Evolutionary conservation across 2,888 invertebrate species (phyloP), one percentile per base, ranked within the genome.

Genomic region (Cecidostiba fungosa): DNA sequence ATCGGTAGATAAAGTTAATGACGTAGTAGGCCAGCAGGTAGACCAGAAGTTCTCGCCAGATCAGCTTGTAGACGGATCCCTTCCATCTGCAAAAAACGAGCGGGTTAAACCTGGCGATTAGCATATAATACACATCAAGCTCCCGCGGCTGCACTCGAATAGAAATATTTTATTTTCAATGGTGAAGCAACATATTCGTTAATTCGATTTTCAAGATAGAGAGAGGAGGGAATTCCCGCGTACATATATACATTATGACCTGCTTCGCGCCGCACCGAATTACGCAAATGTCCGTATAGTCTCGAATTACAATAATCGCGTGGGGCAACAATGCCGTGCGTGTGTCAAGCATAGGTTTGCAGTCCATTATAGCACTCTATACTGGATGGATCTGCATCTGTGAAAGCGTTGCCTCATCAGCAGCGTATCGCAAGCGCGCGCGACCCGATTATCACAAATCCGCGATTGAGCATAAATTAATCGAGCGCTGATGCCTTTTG

Each of bases 61-160:
- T 96, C 93, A 98, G 94, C 95, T 98, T 98, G 95, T 98, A 98
- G 69, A 98, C 98, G 93, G 98, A 98, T 91, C 98, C 98, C 92
- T 97, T 95, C 98, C 98, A 98, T 95, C 98, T 98, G 96, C 80
- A 95, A 95, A 95, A 95, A 90, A 81, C 54, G 32, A 86, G 81
- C 76, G 66, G 23, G 74, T 62, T 59, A 76, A 86, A 79, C 78
- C 50, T 32, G 39, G 29, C 19, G n/a, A 85, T 82, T 85, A 82
- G 69, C 43, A 50, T 72, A 0, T 39, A 19, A n/a, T 70, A 0
- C 4, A 19, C 19, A 39, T 36, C n/a, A 70, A 16, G 36, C 32
- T n/a, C 19, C n/a, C n/a, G n/a, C n/a, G n/a, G n/a, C 1, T 16
- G 50, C 50, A 3, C 8, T 43, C 2, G 1, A 32, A 36, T 36